A percentile compares a stretch with the other conserved stretches of the same genome.
phyloP scores from a whole-genome alignment of 2,888 invertebrate species.

The Acanthosepion esculentum region DNA sequence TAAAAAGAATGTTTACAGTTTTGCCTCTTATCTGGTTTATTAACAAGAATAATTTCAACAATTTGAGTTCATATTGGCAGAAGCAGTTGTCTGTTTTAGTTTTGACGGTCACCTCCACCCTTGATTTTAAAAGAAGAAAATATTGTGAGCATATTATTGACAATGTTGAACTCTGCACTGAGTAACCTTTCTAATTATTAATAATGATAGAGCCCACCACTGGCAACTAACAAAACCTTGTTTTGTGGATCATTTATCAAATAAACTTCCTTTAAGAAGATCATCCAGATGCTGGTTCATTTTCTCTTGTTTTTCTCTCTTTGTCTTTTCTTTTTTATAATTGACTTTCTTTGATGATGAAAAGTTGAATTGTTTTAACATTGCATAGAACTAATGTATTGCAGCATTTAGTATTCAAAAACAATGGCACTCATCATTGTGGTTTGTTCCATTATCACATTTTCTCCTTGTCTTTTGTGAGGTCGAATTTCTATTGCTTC shows the following conservation, averaged over 20 bases:
- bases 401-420: neutral
- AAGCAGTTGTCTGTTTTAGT: too few relatives aligned
- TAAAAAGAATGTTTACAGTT: too few relatives aligned
- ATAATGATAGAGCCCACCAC: neutral
- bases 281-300: neutral
- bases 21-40: too few relatives aligned
- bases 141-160: too few relatives aligned
- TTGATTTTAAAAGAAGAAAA: too few relatives aligned
- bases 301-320: neutral
- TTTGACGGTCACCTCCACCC: too few relatives aligned
- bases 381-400: constrained; percentile 33
- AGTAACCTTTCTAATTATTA: neutral
- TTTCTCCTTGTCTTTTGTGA: neutral
- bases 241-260: neutral
- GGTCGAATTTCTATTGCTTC: neutral
- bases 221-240: neutral
- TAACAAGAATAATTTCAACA: too few relatives aligned
- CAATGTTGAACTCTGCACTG: too few relatives aligned
- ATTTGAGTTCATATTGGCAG: too few relatives aligned
- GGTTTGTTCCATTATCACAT: constrained; percentile 22
- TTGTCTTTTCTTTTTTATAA: neutral
- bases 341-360: neutral
- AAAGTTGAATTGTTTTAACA: constrained; percentile 5
- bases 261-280: neutral
- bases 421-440: constrained; percentile 8